Evolutionary conservation across 2,113 vertebrate species (phyloP).

Genomic region (Melanerpes formicivorus): DNA sequence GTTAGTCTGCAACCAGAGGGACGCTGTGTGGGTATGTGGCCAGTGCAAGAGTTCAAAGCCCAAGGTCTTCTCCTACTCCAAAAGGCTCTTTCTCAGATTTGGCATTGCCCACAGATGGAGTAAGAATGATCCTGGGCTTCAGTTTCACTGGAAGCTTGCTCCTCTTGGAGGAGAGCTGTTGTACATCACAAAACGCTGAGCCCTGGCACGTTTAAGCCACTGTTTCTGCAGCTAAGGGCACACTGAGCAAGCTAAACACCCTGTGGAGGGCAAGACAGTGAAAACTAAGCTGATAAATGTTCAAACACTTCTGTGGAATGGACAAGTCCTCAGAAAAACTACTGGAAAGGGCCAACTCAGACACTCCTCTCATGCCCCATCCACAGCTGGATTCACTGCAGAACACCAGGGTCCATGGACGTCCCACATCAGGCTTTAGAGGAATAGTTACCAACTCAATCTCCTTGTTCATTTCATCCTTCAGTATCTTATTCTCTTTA

Average conservation of each 20-base stretch:
- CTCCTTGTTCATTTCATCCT: slow-evolving; percentile 81
- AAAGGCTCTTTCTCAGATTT: neutral
- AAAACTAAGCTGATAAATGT: neutral
- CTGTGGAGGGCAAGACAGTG: neutral
- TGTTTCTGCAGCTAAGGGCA: neutral
- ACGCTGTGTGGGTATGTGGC: neutral
- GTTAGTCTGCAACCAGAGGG: neutral
- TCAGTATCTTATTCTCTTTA: slow-evolving; percentile 77
- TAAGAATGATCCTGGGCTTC: neutral
- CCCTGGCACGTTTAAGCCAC: neutral
- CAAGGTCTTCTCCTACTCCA: neutral
- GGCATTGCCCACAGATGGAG: neutral
- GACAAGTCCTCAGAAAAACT: neutral
- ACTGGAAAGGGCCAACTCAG: neutral
- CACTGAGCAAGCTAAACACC: neutral
- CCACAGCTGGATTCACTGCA: neutral
- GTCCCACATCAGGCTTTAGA: neutral
- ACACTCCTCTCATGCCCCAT: neutral
- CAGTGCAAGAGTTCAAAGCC: neutral
- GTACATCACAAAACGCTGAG: neutral
- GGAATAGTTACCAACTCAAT: slow-evolving; percentile 77
- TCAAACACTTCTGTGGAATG: neutral
- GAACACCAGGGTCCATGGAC: neutral
- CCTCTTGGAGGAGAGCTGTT: neutral
- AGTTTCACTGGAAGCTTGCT: neutral